A percentile compares a stretch with the other conserved stretches of the same genome.
Evolutionary conservation across 2,797 vertebrate genomes (phyloP).

Genomic region (Halcyon smyrnensis): DNA sequence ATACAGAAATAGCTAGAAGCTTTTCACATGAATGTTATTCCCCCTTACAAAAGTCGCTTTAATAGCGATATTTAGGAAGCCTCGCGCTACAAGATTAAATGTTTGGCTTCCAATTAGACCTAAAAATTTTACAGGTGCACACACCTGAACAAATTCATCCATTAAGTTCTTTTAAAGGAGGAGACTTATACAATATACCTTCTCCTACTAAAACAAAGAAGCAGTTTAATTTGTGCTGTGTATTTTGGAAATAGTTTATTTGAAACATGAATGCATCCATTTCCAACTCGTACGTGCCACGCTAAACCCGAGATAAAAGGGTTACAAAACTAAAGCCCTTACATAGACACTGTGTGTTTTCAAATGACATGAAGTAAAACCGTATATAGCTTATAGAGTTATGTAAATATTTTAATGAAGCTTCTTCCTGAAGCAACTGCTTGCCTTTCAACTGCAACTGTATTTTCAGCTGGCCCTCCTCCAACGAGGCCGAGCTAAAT

Average conservation of each 20-base stretch:
- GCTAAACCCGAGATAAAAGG: fast-evolving
- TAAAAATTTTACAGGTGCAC: neutral
- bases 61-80: neutral
- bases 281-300: fast-evolving
- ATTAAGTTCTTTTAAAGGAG: neutral
- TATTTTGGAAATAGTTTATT: neutral
- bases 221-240: neutral
- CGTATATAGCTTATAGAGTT: neutral
- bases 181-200: neutral
- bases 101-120: neutral
- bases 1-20: neutral
- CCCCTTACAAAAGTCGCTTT: neutral
- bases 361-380: neutral
- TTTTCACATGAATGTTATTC: neutral
- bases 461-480: neutral
- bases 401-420: neutral
- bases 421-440: neutral
- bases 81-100: neutral
- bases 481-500: neutral
- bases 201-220: neutral
- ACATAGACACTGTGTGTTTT: no score
- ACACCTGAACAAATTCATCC: neutral
- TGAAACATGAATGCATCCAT: neutral
- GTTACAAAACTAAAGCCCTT: neutral
- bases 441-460: neutral